These are phyloP conservation scores for Carapus acus DNA, from an alignment of 2,797 vertebrate species.

Conservation along the genomic window DNA sequence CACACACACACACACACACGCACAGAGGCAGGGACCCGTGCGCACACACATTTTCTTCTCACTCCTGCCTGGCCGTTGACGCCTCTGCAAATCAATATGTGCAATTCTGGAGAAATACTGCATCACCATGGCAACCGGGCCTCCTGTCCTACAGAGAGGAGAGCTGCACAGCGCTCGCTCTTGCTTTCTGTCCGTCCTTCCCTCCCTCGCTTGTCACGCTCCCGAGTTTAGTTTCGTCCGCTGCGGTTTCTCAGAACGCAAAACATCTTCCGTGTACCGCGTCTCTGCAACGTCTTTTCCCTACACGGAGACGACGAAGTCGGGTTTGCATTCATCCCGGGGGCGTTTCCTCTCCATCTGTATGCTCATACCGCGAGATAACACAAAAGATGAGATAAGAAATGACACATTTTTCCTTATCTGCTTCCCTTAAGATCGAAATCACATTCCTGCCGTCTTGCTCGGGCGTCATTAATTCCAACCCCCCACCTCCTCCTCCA, in stretches of 20 bases:
- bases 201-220: slow-evolving; percentile 9
- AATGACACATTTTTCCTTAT: not conserved
- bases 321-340: too few relatives aligned
- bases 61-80: slow-evolving; percentile 89
- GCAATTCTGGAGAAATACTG: slow-evolving; percentile 98
- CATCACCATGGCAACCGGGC: slow-evolving; percentile 95
- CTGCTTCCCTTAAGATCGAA: not conserved
- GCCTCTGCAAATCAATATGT: slow-evolving; percentile 97
- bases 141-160: slow-evolving; percentile 78
- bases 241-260: too few relatives aligned
- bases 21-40: slow-evolving; percentile 18
- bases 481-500: too few relatives aligned
- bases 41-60: slow-evolving; percentile 75
- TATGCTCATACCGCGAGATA: too few relatives aligned
- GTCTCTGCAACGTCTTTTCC: too few relatives aligned
- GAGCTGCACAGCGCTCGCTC: slow-evolving; percentile 49
- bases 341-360: not conserved
- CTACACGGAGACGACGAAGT: too few relatives aligned
- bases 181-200: slow-evolving; percentile 42
- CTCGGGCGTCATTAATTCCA: not conserved
- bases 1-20: slow-evolving; percentile 17
- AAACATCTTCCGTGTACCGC: too few relatives aligned
- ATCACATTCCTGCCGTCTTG: slow-evolving; percentile 1
- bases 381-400: not conserved
- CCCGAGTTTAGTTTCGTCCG: slow-evolving; percentile 11